Base-by-base conservation (phyloP, 2,888 invertebrate species). In the Xylocampa areola region DNA sequence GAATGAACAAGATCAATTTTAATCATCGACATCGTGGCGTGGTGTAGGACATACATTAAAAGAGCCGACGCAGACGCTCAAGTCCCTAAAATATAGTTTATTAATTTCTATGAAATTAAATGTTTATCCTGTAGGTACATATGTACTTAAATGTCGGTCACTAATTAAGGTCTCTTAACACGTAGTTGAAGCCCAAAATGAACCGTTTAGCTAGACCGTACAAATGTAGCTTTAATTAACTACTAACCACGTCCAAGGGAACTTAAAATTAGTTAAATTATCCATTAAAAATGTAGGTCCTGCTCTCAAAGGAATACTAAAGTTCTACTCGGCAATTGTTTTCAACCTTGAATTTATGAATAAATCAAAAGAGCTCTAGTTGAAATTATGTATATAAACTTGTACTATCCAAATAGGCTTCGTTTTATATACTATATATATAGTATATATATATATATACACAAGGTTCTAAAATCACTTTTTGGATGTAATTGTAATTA, bases 251-350 rank as follows among this genome's bases (percentile, higher is more conserved):
- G 14, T 29, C 14, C 16, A 13, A 40, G 40, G 1, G 17, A 33
- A 25, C 33, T 35, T 6, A 1, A 25, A 51, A 47, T 49, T 41
- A 41, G 27, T 36, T 32, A 14, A 62, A 66, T 62, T 43, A 33
- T 1, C 41, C 21, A 68, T 33, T 36, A 27, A n/a, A 32, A 45
- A 59, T 40, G n/a, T 50, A 51, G 32, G 40, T 40, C 36, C 13
- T 33, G 11, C 11, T 17, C 14, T 13, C 1, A 11, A 29, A 14
- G 8, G 33, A 61, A 68, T 58, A 49, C 33, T 35, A 29, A 50
- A 50, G n/a, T 17, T 43, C 17, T 3, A 29, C 37, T 17, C 11
- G 13, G 6, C 44, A 41, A 33, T 65, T 54, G 23, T 29, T 13
- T 47, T n/a, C 3, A 32, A 19, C 1, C 5, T 25, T 48, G 29